These are phyloP conservation scores for Camponotus floridanus DNA, from an alignment of 1,140 invertebrate genomes.

Conservation along the genomic window DNA sequence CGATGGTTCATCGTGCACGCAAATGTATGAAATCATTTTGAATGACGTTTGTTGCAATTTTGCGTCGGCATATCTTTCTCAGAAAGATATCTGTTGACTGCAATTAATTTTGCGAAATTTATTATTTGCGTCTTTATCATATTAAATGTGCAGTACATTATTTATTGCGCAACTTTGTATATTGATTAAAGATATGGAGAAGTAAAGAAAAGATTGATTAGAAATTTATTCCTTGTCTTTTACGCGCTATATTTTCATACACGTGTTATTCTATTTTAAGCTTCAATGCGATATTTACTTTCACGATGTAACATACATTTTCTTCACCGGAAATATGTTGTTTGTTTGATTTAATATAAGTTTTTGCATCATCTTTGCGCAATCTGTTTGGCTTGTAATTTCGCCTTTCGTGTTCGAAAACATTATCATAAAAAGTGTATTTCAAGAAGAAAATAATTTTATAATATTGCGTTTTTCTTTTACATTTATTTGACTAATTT, in stretches of 20 bases:
- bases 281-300: slow-evolving; percentile 2
- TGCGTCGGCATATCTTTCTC: neutral
- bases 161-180: neutral
- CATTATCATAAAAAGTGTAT: slow-evolving; percentile 1
- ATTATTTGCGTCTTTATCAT: slow-evolving; percentile 18
- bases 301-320: neutral
- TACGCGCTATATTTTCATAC: neutral
- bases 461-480: neutral
- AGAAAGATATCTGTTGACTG: neutral
- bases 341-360: slow-evolving; percentile 3
- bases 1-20: slow-evolving; percentile 45
- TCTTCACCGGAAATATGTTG: neutral
- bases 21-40: slow-evolving; percentile 46
- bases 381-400: neutral
- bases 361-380: neutral
- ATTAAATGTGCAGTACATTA: neutral
- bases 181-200: slow-evolving; percentile 7
- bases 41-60: slow-evolving; percentile 49
- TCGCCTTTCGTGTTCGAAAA: neutral
- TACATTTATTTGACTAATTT: neutral
- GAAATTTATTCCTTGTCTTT: neutral
- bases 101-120: slow-evolving; percentile 30
- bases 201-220: neutral
- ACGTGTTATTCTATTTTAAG: neutral
- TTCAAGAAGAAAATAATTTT: neutral